Evolutionary conservation across 2,113 vertebrate genomes (phyloP), one percentile per base, ranked within the genome.

Genomic region (Australoheros scitulus): DNA sequence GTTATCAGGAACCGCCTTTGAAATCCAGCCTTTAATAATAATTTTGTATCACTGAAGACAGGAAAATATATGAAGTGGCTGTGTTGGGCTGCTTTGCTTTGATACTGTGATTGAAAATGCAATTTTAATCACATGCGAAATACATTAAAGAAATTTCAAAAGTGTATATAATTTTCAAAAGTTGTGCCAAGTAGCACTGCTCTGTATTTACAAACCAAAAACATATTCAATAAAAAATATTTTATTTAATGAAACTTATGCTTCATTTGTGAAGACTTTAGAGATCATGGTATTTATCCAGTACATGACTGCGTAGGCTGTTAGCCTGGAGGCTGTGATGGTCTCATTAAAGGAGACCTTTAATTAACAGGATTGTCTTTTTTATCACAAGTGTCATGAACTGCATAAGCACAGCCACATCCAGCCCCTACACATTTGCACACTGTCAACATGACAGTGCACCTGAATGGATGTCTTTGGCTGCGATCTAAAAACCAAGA

Each of bases 301-400:
- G 76, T 43, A 22, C 59, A 65, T 86, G 34, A 65, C 4, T 36
- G 78, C 2, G 7, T 60, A 47, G 14, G 58, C 70, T 80, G 75
- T 72, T 83, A 81, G 58, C 87, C 52, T 63, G 65, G 38, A 82
- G 36, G 29, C 83, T 75, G 3, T 77, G 72, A 64, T 84, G 77
- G 75, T 61, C 80, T 87, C 59, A 89, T 85, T 91, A 87, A 91
- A 79, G 34, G 5, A 1, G 24, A 65, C 47, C 65, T 87, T 79
- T 90, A 91, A 90, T 90, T 89, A 90, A 91, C 47, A 34, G 74
- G 85, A 60, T 77, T 79, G 80, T 85, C 65, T 88, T 38, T 38
- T 85, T 91, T 90, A 68, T 84, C 38, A 72, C 36, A 41, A 29
- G 79, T 65, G 79, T 82, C 36, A 41, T 34, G 61, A 86, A 68